Base-by-base conservation (phyloP, 2,113 vertebrate species). In the Limanda limanda region DNA sequence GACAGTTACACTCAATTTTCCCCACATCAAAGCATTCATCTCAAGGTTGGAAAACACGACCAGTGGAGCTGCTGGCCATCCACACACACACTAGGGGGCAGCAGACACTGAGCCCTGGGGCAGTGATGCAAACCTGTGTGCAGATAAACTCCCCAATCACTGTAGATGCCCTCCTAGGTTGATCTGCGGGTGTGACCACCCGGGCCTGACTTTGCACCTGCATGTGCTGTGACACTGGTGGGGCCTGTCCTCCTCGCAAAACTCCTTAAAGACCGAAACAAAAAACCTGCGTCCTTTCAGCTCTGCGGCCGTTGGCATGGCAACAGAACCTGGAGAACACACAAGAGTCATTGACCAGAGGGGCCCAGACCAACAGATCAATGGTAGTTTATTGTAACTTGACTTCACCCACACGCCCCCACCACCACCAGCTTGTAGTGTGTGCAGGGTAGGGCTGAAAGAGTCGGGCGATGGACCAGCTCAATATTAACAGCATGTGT, bases 1-100 rank as follows among this genome's bases (percentile, higher is more conserved):
- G 48, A 78, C 70, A 61, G 88, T 86, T 84, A 75, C 60, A 79
- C 70, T 79, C 82, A 86, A 90, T 87, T 86, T 83, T 66, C 52
- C 64, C 62, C 74, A 74, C 79, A 86, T 88, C 71, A 79, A 51
- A 81, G 70, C 69, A 42, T 68, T 84, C 31, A 55, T 74, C 79
- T 80, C 25, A 54, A 54, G 51, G 51, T 10, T 54, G 67, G 79
- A 70, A 72, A 58, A 77, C 57, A 63, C 52, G 1, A 20, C 54
- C 56, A 71, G 58, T 6, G 68, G 57, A 57, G 57, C 58, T 27
- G 79, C 81, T 81, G 59, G 65, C 72, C 55, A 37, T 25, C 12
- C 67, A 51, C 64, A 57, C 47, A 74, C 59, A 55, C 92, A 91
- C 88, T 80, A 92, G 91, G 86, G 89, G 92, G 92, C 91, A 91